Evolutionary conservation across 2,888 invertebrate species (phyloP).

Genomic region (Drosophila koepferae): DNA sequence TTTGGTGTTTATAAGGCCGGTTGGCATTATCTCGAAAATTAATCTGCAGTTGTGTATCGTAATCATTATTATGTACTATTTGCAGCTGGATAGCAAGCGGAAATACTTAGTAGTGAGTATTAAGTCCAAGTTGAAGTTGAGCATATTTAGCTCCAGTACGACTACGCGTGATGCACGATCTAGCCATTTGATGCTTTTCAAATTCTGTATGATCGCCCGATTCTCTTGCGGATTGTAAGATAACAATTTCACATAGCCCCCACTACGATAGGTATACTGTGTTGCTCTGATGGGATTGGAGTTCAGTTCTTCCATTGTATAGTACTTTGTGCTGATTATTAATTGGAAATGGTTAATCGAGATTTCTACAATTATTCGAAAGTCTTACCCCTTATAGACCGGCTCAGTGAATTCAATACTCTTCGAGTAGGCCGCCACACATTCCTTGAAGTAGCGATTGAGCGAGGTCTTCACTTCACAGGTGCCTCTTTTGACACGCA

Average conservation of each 20-base stretch:
- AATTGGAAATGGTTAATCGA: no score
- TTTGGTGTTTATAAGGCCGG: constrained; percentile 88
- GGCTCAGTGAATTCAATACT: constrained; percentile 82
- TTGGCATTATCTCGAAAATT: constrained; percentile 89
- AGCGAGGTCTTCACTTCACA: constrained; percentile 88
- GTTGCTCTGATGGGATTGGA: constrained; percentile 85
- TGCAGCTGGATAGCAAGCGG: no score
- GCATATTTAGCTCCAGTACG: constrained; percentile 90
- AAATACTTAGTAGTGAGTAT: constrained; percentile 88
- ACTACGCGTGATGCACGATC: constrained; percentile 88
- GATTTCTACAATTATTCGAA: no score
- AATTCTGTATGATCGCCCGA: constrained; percentile 83
- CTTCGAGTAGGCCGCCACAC: constrained; percentile 87
- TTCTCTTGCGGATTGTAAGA: constrained; percentile 84
- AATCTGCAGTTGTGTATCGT: constrained; percentile 85
- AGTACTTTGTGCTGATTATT: constrained; percentile 27
- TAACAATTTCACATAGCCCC: constrained; percentile 87
- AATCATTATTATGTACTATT: background rate
- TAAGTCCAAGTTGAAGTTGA: constrained; percentile 90
- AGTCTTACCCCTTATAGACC: constrained; percentile 32
- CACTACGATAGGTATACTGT: constrained; percentile 86
- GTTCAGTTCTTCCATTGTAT: constrained; percentile 80
- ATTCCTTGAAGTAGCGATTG: constrained; percentile 86
- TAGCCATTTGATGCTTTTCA: constrained; percentile 88
- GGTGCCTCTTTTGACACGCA: constrained; percentile 87